Conservation (phyloP, 2,113 vertebrate species). For the Crocuta crocuta region DNA sequence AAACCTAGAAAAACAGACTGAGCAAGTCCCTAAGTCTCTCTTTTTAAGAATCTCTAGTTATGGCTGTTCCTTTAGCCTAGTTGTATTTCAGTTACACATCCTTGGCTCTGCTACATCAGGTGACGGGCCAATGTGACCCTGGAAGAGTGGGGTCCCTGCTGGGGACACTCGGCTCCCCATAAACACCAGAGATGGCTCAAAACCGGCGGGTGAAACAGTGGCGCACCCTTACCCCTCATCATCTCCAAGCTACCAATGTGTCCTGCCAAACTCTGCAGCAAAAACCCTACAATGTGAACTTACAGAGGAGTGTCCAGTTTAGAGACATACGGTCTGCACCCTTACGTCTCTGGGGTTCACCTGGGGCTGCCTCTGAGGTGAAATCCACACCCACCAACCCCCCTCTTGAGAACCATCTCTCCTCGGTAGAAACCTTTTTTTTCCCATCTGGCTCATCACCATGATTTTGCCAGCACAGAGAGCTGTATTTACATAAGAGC, state of each 20-base stretch:
- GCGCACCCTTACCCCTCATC: not conserved
- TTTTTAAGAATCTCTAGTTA: not conserved
- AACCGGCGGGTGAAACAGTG: not conserved
- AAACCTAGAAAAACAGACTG: not conserved
- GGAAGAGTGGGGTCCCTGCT: not conserved
- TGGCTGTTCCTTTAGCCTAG: not conserved
- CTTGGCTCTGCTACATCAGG: not conserved
- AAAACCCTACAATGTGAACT: not conserved
- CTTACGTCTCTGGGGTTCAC: no score
- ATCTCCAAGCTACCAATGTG: not conserved
- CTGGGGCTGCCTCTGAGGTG: fast-evolving
- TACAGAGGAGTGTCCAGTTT: not conserved
- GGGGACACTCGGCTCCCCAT: fast-evolving
- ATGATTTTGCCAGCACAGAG: not conserved
- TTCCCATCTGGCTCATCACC: not conserved
- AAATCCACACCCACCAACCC: not conserved
- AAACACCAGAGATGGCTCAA: no score
- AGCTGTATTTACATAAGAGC: not conserved
- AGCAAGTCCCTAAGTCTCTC: not conserved
- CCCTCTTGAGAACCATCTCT: fast-evolving
- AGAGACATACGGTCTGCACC: no score
- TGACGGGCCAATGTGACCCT: not conserved
- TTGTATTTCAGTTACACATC: not conserved
- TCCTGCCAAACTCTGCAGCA: not conserved
- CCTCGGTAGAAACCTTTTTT: not conserved